Conservation (phyloP, 2,797 vertebrate species). For the Smutsia gigantea region DNA sequence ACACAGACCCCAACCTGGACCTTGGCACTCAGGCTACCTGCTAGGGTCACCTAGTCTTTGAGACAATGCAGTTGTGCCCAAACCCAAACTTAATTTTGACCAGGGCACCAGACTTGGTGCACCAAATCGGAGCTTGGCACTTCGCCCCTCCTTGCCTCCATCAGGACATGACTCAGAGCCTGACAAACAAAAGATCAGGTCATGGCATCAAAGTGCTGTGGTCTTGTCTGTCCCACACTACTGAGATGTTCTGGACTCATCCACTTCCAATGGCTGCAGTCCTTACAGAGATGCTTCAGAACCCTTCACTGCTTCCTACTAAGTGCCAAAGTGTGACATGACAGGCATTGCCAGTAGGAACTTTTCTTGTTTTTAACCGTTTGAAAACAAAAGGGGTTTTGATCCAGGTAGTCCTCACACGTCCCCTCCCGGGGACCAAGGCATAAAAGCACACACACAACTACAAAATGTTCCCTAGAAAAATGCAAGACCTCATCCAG, state of each 20-base stretch:
- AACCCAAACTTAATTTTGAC: background rate
- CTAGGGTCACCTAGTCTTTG: slow-evolving; percentile 46
- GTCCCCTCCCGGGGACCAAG: background rate
- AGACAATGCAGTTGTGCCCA: slow-evolving; percentile 10
- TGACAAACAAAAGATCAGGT: background rate
- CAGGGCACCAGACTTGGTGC: slow-evolving; percentile 34
- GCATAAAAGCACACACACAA: background rate
- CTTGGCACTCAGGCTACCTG: background rate
- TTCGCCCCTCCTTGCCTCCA: background rate
- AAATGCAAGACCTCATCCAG: slow-evolving; percentile 31
- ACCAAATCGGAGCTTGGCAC: background rate
- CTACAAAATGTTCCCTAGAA: slow-evolving; percentile 53
- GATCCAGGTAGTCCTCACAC: background rate
- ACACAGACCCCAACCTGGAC: background rate
- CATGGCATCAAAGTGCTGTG: background rate
- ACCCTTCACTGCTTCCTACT: background rate
- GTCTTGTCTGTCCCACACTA: background rate
- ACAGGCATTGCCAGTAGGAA: background rate
- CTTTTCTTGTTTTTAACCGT: background rate
- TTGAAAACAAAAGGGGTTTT: slow-evolving; percentile 27
- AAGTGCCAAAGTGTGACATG: background rate
- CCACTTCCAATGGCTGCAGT: background rate
- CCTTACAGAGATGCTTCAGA: background rate
- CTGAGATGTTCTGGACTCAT: background rate
- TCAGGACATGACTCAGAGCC: background rate